Base-by-base conservation (phyloP, 2,113 vertebrate species). In the Aythya baeri region DNA sequence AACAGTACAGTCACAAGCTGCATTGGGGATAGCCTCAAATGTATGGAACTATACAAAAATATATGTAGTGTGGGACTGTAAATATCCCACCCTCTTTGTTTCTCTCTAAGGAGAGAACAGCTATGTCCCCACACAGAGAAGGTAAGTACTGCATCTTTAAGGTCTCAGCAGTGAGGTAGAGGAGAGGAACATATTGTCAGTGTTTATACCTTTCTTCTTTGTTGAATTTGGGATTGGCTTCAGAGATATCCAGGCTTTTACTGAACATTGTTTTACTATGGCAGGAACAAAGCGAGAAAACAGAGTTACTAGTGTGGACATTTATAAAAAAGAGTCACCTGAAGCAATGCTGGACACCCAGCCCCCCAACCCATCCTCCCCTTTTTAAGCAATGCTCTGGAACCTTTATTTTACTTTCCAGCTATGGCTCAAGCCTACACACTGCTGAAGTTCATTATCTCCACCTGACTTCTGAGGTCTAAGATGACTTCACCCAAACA, bases 231-330 rank as follows among this genome's bases (percentile, higher is more conserved):
- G 98, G 98, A 98, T 99, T 98, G 98, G 98, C 98, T 77, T 99
- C 99, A 98, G 99, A 98, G 98, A 99, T 99, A 98, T 99, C 99
- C 99, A 99, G 98, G 99, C 98, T 99, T 99, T 99, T 99, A 99
- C 99, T 99, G 99, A 99, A 99, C 98, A 99, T 98, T 98, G 98
- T 98, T 98, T 99, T 99, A 99, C 99, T 99, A 99, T 93, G 98
- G 98, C 98, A 97, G 98, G 98, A 98, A 99, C 98, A 99, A 98
- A 99, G 98, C 96, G 97, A 98, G 98, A 98, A 98, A 97, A 98
- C 95, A 98, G 72, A 98, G 97, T 98, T 98, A 98, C 98, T 98
- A 95, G 94, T 80, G 59, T 86, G 89, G 97, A 97, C 97, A 97
- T 95, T 97, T 87, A 97, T 91, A 97, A 96, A 96, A 95, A 95